Evolutionary conservation across 2,113 vertebrate species (phyloP).

Genomic region (Siphamia tubifer): DNA sequence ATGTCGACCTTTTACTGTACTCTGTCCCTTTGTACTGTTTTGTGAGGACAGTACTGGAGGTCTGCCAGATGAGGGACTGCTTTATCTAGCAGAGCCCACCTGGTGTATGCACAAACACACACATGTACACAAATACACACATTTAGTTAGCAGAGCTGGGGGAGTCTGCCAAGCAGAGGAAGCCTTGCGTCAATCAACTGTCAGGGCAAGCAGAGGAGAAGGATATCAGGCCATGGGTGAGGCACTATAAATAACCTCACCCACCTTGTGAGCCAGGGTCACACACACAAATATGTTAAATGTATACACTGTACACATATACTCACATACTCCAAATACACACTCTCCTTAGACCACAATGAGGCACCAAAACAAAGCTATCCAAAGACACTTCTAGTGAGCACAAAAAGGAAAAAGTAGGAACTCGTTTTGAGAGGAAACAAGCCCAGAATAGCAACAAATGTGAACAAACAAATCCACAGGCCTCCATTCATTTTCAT

Average conservation of each 20-base stretch:
- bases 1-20: slow-evolving; percentile 21
- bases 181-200: slow-evolving; percentile 64
- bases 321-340: background rate
- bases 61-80: slow-evolving; percentile 22
- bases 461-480: background rate
- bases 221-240: slow-evolving; percentile 44
- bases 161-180: slow-evolving; percentile 60
- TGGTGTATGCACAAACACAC: slow-evolving; percentile 1
- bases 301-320: background rate
- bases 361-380: background rate
- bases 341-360: background rate
- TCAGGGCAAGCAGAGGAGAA: slow-evolving; percentile 47
- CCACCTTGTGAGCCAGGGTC: slow-evolving; percentile 45
- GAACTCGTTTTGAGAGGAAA: background rate
- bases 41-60: slow-evolving; percentile 2
- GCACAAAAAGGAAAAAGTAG: too few species aligned
- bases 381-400: background rate
- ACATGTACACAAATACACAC: slow-evolving; percentile 4
- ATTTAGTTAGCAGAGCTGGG: slow-evolving; percentile 18
- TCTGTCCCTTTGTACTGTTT: slow-evolving; percentile 17
- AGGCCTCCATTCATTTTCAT: background rate
- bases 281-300: background rate
- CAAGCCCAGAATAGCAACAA: background rate
- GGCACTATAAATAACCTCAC: slow-evolving; percentile 64
- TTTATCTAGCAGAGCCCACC: slow-evolving; percentile 4